Conservation (phyloP, 1,140 invertebrate genomes). For the Chironomus striatipennis region DNA sequence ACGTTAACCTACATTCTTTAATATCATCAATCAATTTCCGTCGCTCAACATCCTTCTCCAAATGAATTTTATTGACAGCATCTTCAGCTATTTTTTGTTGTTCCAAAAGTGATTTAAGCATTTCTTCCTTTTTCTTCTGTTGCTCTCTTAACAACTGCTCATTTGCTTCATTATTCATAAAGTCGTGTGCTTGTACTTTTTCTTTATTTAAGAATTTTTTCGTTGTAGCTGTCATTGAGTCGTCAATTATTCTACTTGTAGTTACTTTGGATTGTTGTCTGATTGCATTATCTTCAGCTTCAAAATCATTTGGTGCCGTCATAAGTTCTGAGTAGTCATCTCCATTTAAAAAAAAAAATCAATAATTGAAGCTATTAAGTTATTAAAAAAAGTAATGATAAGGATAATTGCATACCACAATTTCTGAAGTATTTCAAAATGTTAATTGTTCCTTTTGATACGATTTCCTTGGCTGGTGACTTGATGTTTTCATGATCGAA, state of each 20-base stretch:
- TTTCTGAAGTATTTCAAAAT: conserved; percentile 55
- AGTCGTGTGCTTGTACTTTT: conserved; percentile 24
- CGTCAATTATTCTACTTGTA: conserved; percentile 19
- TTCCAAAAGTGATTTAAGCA: conserved; percentile 47
- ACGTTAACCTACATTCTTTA: conserved; percentile 36
- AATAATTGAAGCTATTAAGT: too few relatives aligned
- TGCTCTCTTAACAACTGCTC: conserved; percentile 20
- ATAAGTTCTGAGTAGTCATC: not conserved
- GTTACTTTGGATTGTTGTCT: not conserved
- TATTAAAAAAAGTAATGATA: too few relatives aligned
- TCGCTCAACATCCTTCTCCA: conserved; percentile 51
- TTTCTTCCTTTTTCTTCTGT: conserved; percentile 25
- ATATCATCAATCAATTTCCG: conserved; percentile 49
- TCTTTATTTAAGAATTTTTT: conserved; percentile 40
- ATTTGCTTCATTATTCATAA: not conserved
- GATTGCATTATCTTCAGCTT: not conserved
- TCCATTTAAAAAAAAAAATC: too few relatives aligned
- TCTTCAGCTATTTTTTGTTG: conserved; percentile 54
- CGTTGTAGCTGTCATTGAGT: not conserved
- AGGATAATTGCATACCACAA: too few relatives aligned
- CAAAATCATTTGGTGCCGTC: not conserved
- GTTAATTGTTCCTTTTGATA: conserved; percentile 47
- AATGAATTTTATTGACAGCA: conserved; percentile 57
- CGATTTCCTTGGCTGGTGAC: conserved; percentile 49
- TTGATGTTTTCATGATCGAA: conserved; percentile 51